phyloP scores from a whole-genome alignment of 2,797 vertebrate species.

The Manis pentadactyla region DNA sequence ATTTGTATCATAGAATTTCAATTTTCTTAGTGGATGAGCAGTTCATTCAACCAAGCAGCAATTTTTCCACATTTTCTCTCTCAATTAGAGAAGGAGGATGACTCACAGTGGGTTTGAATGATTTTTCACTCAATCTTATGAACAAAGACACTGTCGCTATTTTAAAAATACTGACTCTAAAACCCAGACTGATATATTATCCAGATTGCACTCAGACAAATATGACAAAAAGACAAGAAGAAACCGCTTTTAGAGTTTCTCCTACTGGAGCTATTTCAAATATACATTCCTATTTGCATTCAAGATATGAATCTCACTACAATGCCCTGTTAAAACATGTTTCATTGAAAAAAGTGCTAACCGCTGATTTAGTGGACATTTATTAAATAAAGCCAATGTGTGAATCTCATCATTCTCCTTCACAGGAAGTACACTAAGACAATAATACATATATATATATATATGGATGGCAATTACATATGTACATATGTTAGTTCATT shows the following conservation, averaged over 20 bases:
- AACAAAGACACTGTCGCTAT: slow-evolving; percentile 33
- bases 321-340: not conserved
- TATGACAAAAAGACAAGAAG: slow-evolving; percentile 54
- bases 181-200: slow-evolving; percentile 67
- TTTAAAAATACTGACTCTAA: slow-evolving; percentile 64
- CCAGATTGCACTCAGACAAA: slow-evolving; percentile 67
- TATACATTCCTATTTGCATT: slow-evolving; percentile 39
- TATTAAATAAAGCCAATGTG: not conserved
- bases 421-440: not conserved
- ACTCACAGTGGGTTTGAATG: slow-evolving; percentile 11
- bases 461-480: not conserved
- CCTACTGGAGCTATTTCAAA: slow-evolving; percentile 55
- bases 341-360: not conserved
- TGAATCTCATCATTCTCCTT: not conserved
- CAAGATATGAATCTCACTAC: not conserved
- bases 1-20: not conserved
- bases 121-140: slow-evolving; percentile 56
- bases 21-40: not conserved
- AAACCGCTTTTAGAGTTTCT: slow-evolving; percentile 59
- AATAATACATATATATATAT: not conserved
- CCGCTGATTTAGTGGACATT: not conserved
- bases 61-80: not conserved
- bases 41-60: not conserved
- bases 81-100: not conserved
- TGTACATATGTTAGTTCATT: not conserved